phyloP scores from a whole-genome alignment of 2,888 invertebrate species.

The Barypeithes pellucidus region DNA sequence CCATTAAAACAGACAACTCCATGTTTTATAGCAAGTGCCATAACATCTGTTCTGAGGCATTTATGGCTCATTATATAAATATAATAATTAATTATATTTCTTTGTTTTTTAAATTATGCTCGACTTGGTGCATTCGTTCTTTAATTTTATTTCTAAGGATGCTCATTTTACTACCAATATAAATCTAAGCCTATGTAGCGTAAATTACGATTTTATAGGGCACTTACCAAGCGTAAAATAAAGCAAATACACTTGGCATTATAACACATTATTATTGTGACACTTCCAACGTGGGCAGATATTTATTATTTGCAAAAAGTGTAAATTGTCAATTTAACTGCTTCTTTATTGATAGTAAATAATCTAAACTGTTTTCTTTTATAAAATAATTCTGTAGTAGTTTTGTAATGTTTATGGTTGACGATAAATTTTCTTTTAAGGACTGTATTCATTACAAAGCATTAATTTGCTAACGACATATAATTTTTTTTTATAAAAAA shows the following conservation, averaged over 20 bases:
- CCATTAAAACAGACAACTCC: background rate
- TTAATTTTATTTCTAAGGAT: constrained; percentile 16
- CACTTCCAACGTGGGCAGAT: constrained; percentile 52
- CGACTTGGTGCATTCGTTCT: background rate
- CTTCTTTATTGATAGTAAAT: constrained; percentile 54
- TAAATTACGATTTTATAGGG: constrained; percentile 57
- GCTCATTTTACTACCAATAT: constrained; percentile 48
- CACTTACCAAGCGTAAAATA: constrained; percentile 54
- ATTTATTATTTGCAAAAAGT: constrained; percentile 58
- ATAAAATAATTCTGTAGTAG: constrained; percentile 33
- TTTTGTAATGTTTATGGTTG: constrained; percentile 29
- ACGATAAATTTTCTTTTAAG: constrained; percentile 26
- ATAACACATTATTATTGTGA: constrained; percentile 40
- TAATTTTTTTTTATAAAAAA: background rate
- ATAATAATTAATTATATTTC: constrained; percentile 1
- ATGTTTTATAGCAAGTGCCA: background rate
- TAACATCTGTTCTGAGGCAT: background rate
- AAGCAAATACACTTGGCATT: constrained; percentile 53
- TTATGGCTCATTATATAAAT: constrained; percentile 3
- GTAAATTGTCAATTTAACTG: constrained; percentile 58
- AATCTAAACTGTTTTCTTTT: constrained; percentile 49
- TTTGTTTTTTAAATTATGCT: background rate
- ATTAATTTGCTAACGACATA: constrained; percentile 1
- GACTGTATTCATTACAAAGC: constrained; percentile 24
- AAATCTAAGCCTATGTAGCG: constrained; percentile 50